Base-by-base conservation (phyloP, 2,888 invertebrate species). In the Phaedon cochleariae region DNA sequence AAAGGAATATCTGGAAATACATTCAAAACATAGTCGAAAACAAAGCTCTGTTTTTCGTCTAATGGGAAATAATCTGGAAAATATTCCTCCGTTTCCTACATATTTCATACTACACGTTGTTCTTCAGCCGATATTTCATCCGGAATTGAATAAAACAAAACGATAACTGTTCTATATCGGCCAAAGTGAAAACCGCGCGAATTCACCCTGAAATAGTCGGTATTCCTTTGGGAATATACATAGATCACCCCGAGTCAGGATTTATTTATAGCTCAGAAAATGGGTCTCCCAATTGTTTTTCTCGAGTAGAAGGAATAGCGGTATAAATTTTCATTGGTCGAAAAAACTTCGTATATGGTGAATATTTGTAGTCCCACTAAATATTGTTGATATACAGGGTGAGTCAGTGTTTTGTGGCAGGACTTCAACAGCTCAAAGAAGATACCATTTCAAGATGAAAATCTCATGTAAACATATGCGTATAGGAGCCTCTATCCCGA, bases 111-210 rank as follows among this genome's bases (percentile, higher is more conserved):
- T 3, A n/a, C n/a, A 4, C 15, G 41, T 41, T 34, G 31, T 34
- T 34, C 31, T 41, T 15, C 12, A 15, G 41, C 41, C 41, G 41
- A 41, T 41, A 41, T 41, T 41, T 41, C 41, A 41, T 41, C 15
- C 41, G 41, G 12, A 41, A 41, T 41, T 41, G 41, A 41, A 41
- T 41, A 12, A 41, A 41, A 41, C 41, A 41, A 41, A 41, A 41
- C 41, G 41, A 41, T 4, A 41, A 41, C 41, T 41, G 41, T 41
- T 41, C 41, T 12, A 41, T 41, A 41, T 41, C 41, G 41, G 15
- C 41, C 41, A 41, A 41, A 41, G 41, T 41, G 41, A 41, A 41
- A 41, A 41, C 41, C 41, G 41, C 41, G 41, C 15, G 41, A 41
- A 41, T 41, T 41, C 15, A 3, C 41, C 15, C 15, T n/a, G 41